Evolutionary conservation across 2,888 invertebrate genomes (phyloP), one percentile per base, ranked within the genome.

Genomic region (Leucophora obtusa): DNA sequence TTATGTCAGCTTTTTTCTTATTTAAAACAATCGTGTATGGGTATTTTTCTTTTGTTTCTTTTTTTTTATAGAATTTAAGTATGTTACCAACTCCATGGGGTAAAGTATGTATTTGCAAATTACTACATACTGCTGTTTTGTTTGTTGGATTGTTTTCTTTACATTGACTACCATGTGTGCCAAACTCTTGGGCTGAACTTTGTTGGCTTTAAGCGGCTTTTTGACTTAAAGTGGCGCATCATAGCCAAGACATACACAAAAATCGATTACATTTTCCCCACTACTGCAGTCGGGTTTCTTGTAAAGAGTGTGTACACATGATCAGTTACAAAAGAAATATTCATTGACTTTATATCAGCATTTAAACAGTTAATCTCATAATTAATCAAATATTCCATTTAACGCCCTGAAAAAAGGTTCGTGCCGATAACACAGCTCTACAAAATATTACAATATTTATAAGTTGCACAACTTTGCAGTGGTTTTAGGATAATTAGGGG

Each of bases 181-280:
- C 62, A 75, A 63, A 80, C 71, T 79, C 62, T 71, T 74, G 56
- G 66, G 63, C 63, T 79, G 79, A 79, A 74, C 79, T 80, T 75
- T 71, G 75, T 68, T 80, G 68, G 58, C 79, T 80, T 80, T 68
- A 72, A 80, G 79, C 75, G 75, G 68, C 75, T 80, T 63, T 80
- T 75, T 80, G 75, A 80, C 75, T 75, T 75, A 68, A 75, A 80
- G 75, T 75, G 79, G 79, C 79, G 75, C 79, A 79, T 71, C 70
- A 47, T 58, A 51, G 68, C 11, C 56, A 56, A 43, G 1, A 28
- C 28, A 28, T 28, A 28, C 1, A 15, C 47, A 28, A 50, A 54
- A 70, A 56, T 56, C 74, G 47, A 75, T 75, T 79, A 62, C 59
- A 74, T 38, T 54, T 74, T 47, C 43, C 43, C 43, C 43, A 47